Conservation (phyloP, 2,888 invertebrate species). For the Ptychoptera contaminata region DNA sequence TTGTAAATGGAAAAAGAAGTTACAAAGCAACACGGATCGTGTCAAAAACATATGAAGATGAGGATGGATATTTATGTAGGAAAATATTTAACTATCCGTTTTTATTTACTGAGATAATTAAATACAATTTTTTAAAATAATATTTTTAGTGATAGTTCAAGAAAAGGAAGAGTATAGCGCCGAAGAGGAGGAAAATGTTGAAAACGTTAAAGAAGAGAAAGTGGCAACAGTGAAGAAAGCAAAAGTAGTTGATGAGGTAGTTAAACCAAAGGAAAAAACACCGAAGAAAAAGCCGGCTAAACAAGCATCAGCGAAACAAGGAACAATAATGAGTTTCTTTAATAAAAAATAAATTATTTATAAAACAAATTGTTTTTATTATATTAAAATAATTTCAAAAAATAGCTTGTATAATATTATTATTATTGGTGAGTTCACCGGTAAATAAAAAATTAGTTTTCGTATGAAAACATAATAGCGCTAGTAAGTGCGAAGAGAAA, state of each 20-base stretch:
- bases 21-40: constrained; percentile 6
- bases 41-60: constrained; percentile 6
- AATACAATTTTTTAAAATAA: background rate
- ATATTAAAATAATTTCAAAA: no score
- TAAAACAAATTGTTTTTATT: background rate
- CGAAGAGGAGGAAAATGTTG: background rate
- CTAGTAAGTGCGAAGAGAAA: no score
- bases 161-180: constrained; percentile 1
- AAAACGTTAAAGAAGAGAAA: background rate
- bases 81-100: no score
- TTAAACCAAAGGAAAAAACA: background rate
- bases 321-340: constrained; percentile 1
- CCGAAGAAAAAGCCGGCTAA: background rate
- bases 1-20: background rate
- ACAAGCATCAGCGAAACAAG: constrained; percentile 2
- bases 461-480: no score
- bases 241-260: background rate
- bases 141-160: background rate
- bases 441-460: no score
- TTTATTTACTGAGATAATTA: background rate
- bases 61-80: constrained; percentile 6
- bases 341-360: constrained; percentile 1
- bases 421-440: no score
- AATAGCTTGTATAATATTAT: no score
- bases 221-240: background rate